Base-by-base conservation (phyloP, 2,113 vertebrate genomes). In the Falco punctatus region DNA sequence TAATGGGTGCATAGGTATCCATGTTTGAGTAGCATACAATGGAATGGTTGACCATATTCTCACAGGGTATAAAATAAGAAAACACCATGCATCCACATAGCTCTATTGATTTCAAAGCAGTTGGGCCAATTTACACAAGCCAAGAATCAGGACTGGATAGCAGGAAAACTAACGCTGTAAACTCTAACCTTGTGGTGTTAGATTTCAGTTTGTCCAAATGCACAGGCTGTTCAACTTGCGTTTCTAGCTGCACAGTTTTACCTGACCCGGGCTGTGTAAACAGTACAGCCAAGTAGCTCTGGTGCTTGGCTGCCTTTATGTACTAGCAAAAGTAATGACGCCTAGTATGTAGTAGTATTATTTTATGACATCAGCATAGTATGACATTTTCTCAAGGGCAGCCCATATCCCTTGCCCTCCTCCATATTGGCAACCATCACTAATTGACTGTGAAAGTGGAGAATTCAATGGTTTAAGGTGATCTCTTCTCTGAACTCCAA, bases 351-450 rank as follows among this genome's bases (percentile, higher is more conserved):
- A 96, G 81, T 94, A 90, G 89, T 96, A 94, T 87, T 92, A 90
- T 96, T 97, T 97, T 93, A 89, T 95, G 97, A 92, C 92, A 96
- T 96, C 94, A 94, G 93, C 93, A 96, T 57, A 83, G 92, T 77
- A 66, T 93, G 96, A 96, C 88, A 93, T 97, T 97, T 98, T 97
- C 98, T 97, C 96, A 97, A 97, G 97, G 97, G 97, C 97, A 97
- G 77, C 52, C 94, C 95, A 89, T 84, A 86, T 97, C 86, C 92
- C 79, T 85, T 80, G 84, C 90, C 96, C 96, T 98, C 94, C 93
- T 97, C 97, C 86, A 57, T 90, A 86, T 51, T 96, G 97, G 96
- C 92, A 97, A 38, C 96, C 96, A 91, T 97, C 96, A 94, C 95
- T 98, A 97, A 97, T 97, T 92, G 97, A 97, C 97, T 98, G 94